Evolutionary conservation across 2,797 vertebrate species (phyloP).

Genomic region (Myotis pilosus): DNA sequence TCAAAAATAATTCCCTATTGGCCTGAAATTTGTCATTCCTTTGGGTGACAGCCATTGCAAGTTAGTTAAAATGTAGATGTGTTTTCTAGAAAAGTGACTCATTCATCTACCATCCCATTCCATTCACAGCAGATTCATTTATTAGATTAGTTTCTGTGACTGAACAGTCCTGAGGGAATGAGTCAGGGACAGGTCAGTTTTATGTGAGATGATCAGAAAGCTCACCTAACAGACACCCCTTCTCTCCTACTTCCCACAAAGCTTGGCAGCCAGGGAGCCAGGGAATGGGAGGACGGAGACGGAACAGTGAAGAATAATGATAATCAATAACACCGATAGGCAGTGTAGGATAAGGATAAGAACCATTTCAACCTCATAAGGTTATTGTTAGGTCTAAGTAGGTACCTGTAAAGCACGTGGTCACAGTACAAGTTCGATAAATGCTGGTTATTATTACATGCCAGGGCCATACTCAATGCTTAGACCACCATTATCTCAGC

Average conservation of each 20-base stretch:
- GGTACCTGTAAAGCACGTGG: neutral
- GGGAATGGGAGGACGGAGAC: neutral
- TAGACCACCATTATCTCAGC: neutral
- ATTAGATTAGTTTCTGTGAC: neutral
- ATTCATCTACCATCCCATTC: neutral
- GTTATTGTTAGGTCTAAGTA: neutral
- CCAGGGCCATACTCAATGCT: neutral
- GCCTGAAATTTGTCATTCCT: neutral
- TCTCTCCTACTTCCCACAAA: neutral
- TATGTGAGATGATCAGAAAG: neutral
- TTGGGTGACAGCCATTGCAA: neutral
- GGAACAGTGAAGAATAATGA: neutral
- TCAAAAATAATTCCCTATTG: neutral
- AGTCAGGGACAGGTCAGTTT: neutral
- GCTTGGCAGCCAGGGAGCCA: neutral
- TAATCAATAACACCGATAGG: neutral
- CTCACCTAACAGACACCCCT: neutral
- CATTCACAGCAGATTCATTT: neutral
- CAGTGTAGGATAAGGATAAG: neutral
- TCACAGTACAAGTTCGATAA: neutral
- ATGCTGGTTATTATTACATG: neutral
- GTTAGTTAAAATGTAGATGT: conserved; percentile 30
- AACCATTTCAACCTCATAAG: neutral
- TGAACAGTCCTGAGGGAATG: neutral
- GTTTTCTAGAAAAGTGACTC: neutral